phyloP scores from a whole-genome alignment of 2,888 invertebrate species.

The Altica lythri region DNA sequence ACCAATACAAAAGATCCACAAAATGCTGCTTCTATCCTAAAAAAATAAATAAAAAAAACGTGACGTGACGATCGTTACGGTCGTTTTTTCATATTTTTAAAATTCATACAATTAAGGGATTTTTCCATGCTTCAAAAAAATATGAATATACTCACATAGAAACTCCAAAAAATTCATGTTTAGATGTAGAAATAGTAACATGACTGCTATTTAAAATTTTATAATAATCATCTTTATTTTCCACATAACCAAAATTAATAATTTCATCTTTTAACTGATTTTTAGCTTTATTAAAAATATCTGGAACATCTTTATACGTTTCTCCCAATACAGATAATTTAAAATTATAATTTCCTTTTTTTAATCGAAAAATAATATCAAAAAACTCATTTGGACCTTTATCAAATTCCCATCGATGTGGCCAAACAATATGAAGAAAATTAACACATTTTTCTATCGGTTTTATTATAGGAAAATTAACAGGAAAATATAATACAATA shows the following conservation, averaged over 20 bases:
- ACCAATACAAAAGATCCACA: conserved; percentile 73
- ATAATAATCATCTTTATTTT: conserved; percentile 63
- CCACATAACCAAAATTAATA: conserved; percentile 65
- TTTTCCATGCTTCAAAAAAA: neutral
- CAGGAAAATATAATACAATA: conserved; percentile 63
- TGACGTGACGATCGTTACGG: neutral
- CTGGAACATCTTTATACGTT: conserved; percentile 64
- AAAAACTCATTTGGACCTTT: conserved; percentile 72
- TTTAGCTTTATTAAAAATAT: conserved; percentile 63
- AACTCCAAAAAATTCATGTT: conserved; percentile 78
- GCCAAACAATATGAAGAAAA: conserved; percentile 69
- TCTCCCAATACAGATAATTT: conserved; percentile 67
- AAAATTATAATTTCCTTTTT: conserved; percentile 62
- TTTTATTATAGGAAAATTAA: conserved; percentile 38
- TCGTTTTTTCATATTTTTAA: neutral
- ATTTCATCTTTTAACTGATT: conserved; percentile 59
- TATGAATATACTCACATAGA: conserved; percentile 72
- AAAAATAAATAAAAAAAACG: conserved; percentile 37
- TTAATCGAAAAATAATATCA: conserved; percentile 59
- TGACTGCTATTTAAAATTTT: conserved; percentile 62
- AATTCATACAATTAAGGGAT: neutral
- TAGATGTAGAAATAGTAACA: conserved; percentile 73
- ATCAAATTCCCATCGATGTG: conserved; percentile 80
- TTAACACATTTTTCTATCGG: conserved; percentile 26
- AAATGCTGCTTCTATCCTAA: conserved; percentile 70